phyloP scores from a whole-genome alignment of 1,140 invertebrate species.

The Orius laevigatus region DNA sequence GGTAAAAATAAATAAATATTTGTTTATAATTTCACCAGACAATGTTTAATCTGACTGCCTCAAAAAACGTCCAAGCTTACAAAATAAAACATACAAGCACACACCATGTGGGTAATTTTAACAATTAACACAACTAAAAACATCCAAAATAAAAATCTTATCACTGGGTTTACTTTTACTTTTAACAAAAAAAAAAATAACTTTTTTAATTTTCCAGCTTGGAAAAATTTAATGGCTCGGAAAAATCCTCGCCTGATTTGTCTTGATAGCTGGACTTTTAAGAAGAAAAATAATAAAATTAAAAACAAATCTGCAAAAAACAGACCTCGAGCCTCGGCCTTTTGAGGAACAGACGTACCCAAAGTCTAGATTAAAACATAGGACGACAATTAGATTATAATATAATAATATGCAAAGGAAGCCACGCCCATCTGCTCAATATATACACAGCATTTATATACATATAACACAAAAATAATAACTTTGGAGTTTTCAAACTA shows the following conservation, averaged over 20 bases:
- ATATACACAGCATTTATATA: background rate
- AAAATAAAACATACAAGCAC: slow-evolving; percentile 28
- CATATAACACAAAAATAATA: slow-evolving; percentile 6
- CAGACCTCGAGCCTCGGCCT: slow-evolving; percentile 1
- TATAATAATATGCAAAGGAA: slow-evolving; percentile 17
- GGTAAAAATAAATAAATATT: too few relatives aligned
- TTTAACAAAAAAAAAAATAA: slow-evolving; percentile 15
- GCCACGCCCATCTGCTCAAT: slow-evolving; percentile 17
- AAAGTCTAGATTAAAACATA: slow-evolving; percentile 8
- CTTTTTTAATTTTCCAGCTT: slow-evolving; percentile 13
- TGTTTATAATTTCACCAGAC: slow-evolving; percentile 37
- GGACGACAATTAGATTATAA: slow-evolving; percentile 13
- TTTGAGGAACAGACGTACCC: slow-evolving; percentile 10
- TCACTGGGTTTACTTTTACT: slow-evolving; percentile 16
- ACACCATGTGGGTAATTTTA: slow-evolving; percentile 18
- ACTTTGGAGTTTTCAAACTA: background rate
- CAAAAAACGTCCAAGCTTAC: slow-evolving; percentile 41
- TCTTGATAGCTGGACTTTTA: background rate
- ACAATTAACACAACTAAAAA: slow-evolving; percentile 12
- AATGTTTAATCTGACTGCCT: slow-evolving; percentile 51
- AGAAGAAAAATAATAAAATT: background rate
- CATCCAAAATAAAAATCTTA: slow-evolving; percentile 14
- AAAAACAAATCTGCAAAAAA: background rate
- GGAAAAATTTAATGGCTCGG: slow-evolving; percentile 11
- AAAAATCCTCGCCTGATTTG: background rate